These are phyloP conservation scores for Tribolium castaneum DNA, from an alignment of 1,140 invertebrate species.

Conservation along the genomic window DNA sequence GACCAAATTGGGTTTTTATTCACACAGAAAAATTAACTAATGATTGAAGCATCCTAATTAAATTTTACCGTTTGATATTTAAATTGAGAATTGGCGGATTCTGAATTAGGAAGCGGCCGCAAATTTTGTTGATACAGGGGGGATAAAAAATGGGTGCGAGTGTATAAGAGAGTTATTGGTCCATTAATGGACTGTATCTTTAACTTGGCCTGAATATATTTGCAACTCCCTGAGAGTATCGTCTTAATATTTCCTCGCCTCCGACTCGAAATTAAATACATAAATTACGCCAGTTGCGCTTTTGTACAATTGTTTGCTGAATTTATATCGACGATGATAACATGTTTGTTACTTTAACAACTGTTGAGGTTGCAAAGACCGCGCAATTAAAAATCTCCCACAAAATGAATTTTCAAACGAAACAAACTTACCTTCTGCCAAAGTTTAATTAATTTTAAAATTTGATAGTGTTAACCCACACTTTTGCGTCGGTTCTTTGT, in stretches of 20 bases:
- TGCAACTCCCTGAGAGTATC: slow-evolving; percentile 13
- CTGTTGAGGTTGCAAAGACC: slow-evolving; percentile 7
- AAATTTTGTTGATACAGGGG: neutral
- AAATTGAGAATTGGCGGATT: neutral
- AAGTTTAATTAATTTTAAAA: too few species aligned
- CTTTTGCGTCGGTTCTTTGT: neutral
- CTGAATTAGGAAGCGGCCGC: neutral
- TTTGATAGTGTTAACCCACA: neutral
- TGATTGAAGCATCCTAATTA: slow-evolving; percentile 31
- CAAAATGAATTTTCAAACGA: neutral
- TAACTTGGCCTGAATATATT: slow-evolving; percentile 14
- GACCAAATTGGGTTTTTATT: slow-evolving; percentile 24
- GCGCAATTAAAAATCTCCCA: slow-evolving; percentile 2
- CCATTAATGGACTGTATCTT: slow-evolving; percentile 8
- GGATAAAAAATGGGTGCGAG: neutral
- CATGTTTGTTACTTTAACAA: slow-evolving; percentile 16
- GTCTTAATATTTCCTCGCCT: slow-evolving; percentile 37
- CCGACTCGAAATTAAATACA: slow-evolving; percentile 35
- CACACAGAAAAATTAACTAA: slow-evolving; percentile 32
- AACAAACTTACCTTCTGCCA: neutral
- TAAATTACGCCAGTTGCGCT: slow-evolving; percentile 38
- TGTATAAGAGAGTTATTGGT: slow-evolving; percentile 17
- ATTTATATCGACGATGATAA: slow-evolving; percentile 35
- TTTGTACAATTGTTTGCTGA: slow-evolving; percentile 20
- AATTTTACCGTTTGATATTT: slow-evolving; percentile 27